A percentile compares a stretch with the other conserved stretches of the same genome.
Evolutionary conservation across 2,797 vertebrate species (phyloP).

Genomic region (Oophaga sylvatica): DNA sequence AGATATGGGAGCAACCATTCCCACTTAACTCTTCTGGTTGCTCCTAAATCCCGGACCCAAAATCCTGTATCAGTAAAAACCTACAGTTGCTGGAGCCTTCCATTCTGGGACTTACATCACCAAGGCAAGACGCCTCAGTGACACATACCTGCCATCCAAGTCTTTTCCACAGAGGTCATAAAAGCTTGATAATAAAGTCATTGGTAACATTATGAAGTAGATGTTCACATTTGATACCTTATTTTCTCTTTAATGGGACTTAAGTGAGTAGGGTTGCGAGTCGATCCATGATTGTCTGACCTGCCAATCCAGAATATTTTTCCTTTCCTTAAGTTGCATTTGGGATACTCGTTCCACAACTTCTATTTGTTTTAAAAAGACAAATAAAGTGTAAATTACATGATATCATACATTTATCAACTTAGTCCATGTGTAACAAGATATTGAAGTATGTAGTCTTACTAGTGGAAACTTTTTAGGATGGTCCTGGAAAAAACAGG

Average conservation of each 20-base stretch:
- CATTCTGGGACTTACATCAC: no score
- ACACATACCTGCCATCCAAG: no score
- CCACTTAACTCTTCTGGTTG: no score
- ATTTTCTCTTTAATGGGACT: not conserved
- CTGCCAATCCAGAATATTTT: constrained; percentile 36
- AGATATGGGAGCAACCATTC: no score
- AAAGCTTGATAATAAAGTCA: not conserved
- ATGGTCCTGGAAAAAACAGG: not conserved
- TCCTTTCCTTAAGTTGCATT: not conserved
- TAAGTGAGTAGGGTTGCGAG: not conserved
- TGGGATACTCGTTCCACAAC: constrained; percentile 14
- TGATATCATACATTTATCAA: not conserved
- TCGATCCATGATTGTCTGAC: not conserved
- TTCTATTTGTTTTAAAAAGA: not conserved
- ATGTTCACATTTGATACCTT: not conserved
- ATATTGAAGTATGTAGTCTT: not conserved
- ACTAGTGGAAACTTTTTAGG: not conserved
- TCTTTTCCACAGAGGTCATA: no score
- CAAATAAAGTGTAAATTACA: not conserved
- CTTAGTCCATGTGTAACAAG: not conserved
- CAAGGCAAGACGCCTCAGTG: no score
- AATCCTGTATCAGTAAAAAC: no score
- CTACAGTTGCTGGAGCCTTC: no score
- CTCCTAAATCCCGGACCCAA: no score
- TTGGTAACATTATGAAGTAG: not conserved